phyloP scores from a whole-genome alignment of 2,113 vertebrate species.

The Anolis carolinensis region DNA sequence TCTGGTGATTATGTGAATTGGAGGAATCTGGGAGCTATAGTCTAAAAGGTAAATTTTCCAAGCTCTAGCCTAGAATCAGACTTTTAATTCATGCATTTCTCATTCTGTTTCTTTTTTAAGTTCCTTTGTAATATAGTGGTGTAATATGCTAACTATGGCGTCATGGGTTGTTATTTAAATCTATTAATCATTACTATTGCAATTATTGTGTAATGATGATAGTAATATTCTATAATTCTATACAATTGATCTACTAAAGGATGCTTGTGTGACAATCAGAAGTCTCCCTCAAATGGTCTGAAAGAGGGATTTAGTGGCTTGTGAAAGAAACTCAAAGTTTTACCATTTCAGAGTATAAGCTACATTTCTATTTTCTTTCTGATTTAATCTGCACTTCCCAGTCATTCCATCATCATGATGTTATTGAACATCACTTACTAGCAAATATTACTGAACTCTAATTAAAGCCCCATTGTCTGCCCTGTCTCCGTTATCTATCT shows the following conservation, averaged over 20 bases:
- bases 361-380: neutral
- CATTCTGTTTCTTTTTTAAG: too few relatives aligned
- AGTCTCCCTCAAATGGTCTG: neutral
- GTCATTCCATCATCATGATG: neutral
- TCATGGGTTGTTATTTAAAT: neutral
- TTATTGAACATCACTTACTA: constrained; percentile 14
- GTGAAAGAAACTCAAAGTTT: neutral
- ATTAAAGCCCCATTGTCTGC: neutral
- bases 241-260: neutral
- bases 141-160: too few relatives aligned
- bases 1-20: too few relatives aligned
- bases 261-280: neutral
- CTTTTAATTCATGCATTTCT: too few relatives aligned
- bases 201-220: neutral
- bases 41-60: too few relatives aligned
- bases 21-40: too few relatives aligned
- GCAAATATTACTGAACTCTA: neutral
- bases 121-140: too few relatives aligned
- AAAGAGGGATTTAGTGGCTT: neutral
- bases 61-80: too few relatives aligned
- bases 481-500: neutral
- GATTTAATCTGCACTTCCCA: neutral
- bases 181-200: neutral
- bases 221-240: neutral
- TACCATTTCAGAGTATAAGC: neutral